These are phyloP conservation scores for Phenganax marumi DNA, from an alignment of 92 coral and sea anemone genomes.

Conservation along the genomic window DNA sequence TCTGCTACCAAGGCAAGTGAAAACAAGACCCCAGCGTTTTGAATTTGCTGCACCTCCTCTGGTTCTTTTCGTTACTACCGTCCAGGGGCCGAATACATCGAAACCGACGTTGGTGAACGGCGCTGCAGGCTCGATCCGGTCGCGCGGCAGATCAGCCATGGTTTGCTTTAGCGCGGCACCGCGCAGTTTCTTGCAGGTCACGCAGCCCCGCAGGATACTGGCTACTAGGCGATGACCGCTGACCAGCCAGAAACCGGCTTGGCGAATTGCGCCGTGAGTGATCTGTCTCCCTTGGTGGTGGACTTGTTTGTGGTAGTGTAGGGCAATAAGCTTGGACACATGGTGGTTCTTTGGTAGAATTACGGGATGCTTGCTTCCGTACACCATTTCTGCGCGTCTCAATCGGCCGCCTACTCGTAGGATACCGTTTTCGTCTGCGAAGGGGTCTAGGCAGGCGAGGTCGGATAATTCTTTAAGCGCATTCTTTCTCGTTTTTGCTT, in stretches of 20 bases:
- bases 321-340: constrained; percentile 27
- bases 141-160: constrained; percentile 14
- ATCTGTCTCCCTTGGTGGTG: constrained; percentile 48
- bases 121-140: neutral
- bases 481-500: constrained; percentile 21
- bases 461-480: constrained; percentile 36
- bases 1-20: constrained; percentile 3
- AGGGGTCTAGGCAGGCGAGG: constrained; percentile 54
- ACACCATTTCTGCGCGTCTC: constrained; percentile 23
- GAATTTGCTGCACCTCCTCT: constrained; percentile 17
- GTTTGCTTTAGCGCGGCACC: neutral
- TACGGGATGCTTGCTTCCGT: constrained; percentile 33
- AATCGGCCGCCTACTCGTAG: constrained; percentile 53
- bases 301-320: constrained; percentile 36
- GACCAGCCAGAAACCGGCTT: constrained; percentile 45
- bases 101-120: constrained; percentile 49
- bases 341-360: constrained; percentile 40
- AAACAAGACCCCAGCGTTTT: constrained; percentile 6
- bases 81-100: constrained; percentile 20
- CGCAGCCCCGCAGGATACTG: neutral
- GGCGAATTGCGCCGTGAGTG: constrained; percentile 42
- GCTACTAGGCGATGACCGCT: neutral
- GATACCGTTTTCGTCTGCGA: constrained; percentile 39
- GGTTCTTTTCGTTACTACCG: neutral
- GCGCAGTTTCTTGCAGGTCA: neutral